Base-by-base conservation (phyloP, 2,113 vertebrate species). In the Tyto alba region DNA sequence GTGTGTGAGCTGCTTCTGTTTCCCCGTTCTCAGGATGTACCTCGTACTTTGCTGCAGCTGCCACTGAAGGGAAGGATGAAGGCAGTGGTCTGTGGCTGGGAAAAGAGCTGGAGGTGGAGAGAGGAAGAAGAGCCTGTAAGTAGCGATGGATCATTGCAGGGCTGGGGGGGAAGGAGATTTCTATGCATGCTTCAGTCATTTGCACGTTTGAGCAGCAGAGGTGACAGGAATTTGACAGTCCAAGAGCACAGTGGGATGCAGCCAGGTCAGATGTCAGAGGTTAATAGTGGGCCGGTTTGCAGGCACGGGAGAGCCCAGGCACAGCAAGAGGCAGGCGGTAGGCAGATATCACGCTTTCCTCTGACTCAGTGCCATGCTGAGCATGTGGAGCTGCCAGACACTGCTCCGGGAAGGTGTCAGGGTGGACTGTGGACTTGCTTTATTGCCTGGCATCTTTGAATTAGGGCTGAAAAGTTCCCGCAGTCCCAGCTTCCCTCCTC, bases 211-310 rank as follows among this genome's bases (percentile, higher is more conserved):
- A 72, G 64, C 11, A 38, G n/a, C 64, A 89, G 73, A 18, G 10
- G 15, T 6, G 56, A 5, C 32, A 41, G 81, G 81, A 67, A 63
- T 84, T 57, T 25, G 25, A 6, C 18, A n/a, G 34, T 50, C 17
- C 0, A 1, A 25, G 45, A 25, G 53, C 4, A 1, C 0, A 0
- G 3, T 4, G 36, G 32, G 52, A n/a, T 36, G 27, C 52, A 60
- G 73, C 22, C 19, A 25, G 59, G n/a, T 32, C 43, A 25, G 53
- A 11, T 4, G 4, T 34, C 73, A 45, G 16, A 77, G 43, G 43
- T 43, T 60, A 36, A 45, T 4, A 52, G 47, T 4, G 2, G 50
- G 60, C 15, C 2, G 4, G 25, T 50, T 10, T 52, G 38, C 20
- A 30, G 72, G 29, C 41, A 22, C 0, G 4, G 64, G 38, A 73